Evolutionary conservation across 2,797 vertebrate genomes (phyloP).

Genomic region (Okamejei kenojei): DNA sequence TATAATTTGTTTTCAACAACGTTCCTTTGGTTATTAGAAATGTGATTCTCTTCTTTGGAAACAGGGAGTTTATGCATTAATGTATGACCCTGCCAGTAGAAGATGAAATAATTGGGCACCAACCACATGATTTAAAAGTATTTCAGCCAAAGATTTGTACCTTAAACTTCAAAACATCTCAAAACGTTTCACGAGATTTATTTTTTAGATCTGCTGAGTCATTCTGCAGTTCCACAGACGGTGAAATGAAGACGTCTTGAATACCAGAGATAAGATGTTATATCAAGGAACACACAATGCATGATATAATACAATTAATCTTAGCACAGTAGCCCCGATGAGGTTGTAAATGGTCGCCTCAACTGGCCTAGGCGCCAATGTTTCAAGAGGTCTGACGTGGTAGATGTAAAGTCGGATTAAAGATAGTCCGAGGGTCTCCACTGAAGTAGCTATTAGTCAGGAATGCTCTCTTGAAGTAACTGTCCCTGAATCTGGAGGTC

Average conservation of each 20-base stretch:
- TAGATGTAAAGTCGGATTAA: too few relatives aligned
- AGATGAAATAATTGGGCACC: background rate
- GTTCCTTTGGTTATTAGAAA: background rate
- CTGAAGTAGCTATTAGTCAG: too few relatives aligned
- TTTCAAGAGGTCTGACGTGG: too few relatives aligned
- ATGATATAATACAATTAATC: background rate
- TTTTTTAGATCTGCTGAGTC: background rate
- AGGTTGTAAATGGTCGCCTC: too few relatives aligned
- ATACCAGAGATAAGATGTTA: background rate
- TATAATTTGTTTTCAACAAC: background rate
- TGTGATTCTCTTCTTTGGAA: background rate
- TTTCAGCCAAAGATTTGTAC: background rate
- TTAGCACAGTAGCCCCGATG: too few relatives aligned
- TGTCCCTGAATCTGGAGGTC: too few relatives aligned
- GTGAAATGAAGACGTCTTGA: background rate
- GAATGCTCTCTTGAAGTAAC: too few relatives aligned
- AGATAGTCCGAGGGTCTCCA: too few relatives aligned
- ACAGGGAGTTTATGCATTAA: background rate
- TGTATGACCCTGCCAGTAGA: background rate
- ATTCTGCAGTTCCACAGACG: background rate
- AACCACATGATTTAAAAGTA: background rate
- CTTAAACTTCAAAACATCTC: slow-evolving; percentile 5
- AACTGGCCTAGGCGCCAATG: too few relatives aligned
- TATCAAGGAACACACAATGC: background rate
- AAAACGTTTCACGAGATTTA: background rate